Evolutionary conservation across 1,140 invertebrate species (phyloP), one percentile per base, ranked within the genome.

Genomic region (Sinella curviseta): DNA sequence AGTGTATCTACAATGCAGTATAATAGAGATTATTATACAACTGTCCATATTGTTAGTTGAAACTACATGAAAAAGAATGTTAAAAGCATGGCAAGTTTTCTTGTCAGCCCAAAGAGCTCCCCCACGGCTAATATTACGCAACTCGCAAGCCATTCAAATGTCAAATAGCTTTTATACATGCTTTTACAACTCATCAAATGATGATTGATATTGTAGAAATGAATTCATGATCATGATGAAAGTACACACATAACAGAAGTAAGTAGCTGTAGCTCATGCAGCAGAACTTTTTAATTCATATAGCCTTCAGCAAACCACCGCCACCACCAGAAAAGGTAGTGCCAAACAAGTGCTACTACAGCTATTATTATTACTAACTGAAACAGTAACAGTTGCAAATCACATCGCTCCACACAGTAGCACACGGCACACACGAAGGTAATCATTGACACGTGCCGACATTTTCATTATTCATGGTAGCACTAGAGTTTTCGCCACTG

Each of bases 401-500:
- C n/a, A n/a, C n/a, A n/a, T 48, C 39, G 20, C 20, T 20, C 39
- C 39, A 48, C 8, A 8, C 8, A 48, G 39, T 8, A 48, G 8
- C 20, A 48, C 39, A 48, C 39, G 30, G 31, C 28, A 70, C 12
- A 17, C 65, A n/a, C n/a, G n/a, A 70, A 33, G 26, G 24, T 70
- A 70, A 70, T 70, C 65, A 70, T 70, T 70, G 65, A 70, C 65
- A 70, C 65, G 65, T 70, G 65, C 65, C 65, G 31, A 31, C 8
- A 70, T 30, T 70, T 70, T 70, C 65, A 70, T 31, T 31, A 31
- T 33, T 70, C 30, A 31, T 70, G n/a, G 24, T 14, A 4, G 14
- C 14, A 60, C 57, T 26, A 26, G 8, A 8, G 12, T 12, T n/a
- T 17, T 26, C 57, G 24, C 57, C 14, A 60, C 24, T 17, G 39